These are phyloP conservation scores for Proteles cristata DNA, from an alignment of 2,113 vertebrate species.

Conservation along the genomic window DNA sequence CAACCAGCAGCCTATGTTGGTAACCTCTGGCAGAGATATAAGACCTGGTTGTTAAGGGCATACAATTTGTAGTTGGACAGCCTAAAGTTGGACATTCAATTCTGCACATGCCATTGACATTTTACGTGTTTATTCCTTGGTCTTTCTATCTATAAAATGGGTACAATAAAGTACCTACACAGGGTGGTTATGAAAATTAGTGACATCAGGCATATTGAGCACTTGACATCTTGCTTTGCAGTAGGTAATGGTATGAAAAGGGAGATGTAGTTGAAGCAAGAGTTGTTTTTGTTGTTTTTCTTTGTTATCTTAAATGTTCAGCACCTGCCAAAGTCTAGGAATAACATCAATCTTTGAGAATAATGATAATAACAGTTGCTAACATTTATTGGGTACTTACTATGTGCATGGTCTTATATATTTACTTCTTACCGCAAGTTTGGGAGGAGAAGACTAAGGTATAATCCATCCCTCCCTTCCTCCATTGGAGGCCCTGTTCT, in stretches of 20 bases:
- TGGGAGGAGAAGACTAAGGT: not conserved
- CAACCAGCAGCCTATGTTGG: not conserved
- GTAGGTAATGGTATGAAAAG: not conserved
- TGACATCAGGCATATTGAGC: not conserved
- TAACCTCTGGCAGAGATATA: not conserved
- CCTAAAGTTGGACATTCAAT: not conserved
- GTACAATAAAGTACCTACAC: not conserved
- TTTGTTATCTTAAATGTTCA: not conserved
- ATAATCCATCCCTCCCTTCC: accelerated
- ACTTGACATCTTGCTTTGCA: not conserved
- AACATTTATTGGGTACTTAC: not conserved
- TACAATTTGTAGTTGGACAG: not conserved
- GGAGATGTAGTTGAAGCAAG: not conserved
- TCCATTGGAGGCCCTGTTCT: accelerated
- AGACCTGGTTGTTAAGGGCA: not conserved
- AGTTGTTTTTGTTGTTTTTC: not conserved
- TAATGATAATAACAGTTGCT: not conserved
- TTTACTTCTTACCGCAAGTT: not conserved
- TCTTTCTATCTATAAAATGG: not conserved
- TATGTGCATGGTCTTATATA: not conserved
- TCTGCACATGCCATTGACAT: not conserved
- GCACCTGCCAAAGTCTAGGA: not conserved
- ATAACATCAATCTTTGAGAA: not conserved
- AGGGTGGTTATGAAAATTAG: not conserved
- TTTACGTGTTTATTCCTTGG: not conserved